phyloP scores from a whole-genome alignment of 2,797 vertebrate species.

The Sarcoramphus papa region DNA sequence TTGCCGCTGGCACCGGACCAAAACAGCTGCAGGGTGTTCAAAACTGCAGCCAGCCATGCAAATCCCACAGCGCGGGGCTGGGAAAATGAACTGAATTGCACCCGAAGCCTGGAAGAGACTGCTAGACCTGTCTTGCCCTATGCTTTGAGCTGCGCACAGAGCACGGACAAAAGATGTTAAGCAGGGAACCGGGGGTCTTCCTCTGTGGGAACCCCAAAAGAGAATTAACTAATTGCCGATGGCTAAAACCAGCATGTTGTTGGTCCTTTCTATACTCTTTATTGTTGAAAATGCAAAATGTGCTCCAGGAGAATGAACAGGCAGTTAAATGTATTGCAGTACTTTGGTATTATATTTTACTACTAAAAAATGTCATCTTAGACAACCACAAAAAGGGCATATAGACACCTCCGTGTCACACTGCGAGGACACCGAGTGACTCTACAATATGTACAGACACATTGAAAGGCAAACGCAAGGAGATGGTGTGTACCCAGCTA shows the following conservation, averaged over 20 bases:
- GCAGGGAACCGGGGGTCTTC: neutral
- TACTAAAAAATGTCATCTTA: neutral
- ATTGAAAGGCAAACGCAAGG: neutral
- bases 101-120: neutral
- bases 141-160: rapidly evolving
- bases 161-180: rapidly evolving
- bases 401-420: neutral
- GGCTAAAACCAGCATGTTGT: rapidly evolving
- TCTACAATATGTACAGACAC: rapidly evolving
- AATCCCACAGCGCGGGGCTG: rapidly evolving
- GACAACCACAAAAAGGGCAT: neutral
- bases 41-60: neutral
- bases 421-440: rapidly evolving
- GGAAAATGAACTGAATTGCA: neutral
- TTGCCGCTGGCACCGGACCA: rapidly evolving
- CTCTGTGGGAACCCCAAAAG: neutral
- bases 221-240: neutral
- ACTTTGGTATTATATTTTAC: neutral
- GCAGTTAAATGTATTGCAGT: neutral
- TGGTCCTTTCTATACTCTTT: neutral
- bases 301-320: neutral
- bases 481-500: neutral
- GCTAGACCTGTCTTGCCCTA: rapidly evolving
- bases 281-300: neutral
- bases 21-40: neutral